Evolutionary conservation across 2,888 invertebrate species (phyloP), one percentile per base, ranked within the genome.

Genomic region (Crematogaster levior): DNA sequence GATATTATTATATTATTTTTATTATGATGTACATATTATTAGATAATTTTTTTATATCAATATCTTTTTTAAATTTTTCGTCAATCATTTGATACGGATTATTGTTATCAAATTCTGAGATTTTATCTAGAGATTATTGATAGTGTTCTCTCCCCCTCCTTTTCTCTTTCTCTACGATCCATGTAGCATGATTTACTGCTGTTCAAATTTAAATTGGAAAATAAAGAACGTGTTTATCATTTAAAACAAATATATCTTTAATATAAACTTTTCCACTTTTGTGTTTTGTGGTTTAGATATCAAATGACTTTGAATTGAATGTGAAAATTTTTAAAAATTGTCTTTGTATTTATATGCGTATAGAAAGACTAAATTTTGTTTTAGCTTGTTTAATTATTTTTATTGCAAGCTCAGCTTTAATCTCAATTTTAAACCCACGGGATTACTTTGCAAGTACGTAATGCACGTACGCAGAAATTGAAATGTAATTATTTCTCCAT

Each of bases 401-500:
- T n/a, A n/a, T n/a, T n/a, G n/a, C n/a, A n/a, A 12, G 2, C 24
- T 18, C n/a, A 21, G 21, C 10, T 66, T 56, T 3, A 51, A 9
- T 65, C 21, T 43, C 43, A n/a, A 40, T 66, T 18, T 12, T 18
- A 43, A 34, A 4, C 15, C 21, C 34, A 68, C 18, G 12, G 37
- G 53, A 65, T 53, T 40, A 53, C 66, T 21, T 27, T 12, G 18
- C 2, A 12, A 43, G n/a, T 21, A n/a, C 40, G 10, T 43, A 58
- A 43, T 66, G n/a, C 46, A 30, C 18, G 15, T 53, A n/a, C 15
- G 24, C 6, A 68, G 37, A 61, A 56, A 56, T 30, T 34, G n/a
- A 43, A 68, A 58, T 18, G 24, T 40, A 65, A 65, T 65, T 68
- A 68, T 79, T 68, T 68, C 34, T 21, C 7, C 56, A 43, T 18